Conservation (phyloP, 2,113 vertebrate genomes). For the Rhineura floridana region DNA sequence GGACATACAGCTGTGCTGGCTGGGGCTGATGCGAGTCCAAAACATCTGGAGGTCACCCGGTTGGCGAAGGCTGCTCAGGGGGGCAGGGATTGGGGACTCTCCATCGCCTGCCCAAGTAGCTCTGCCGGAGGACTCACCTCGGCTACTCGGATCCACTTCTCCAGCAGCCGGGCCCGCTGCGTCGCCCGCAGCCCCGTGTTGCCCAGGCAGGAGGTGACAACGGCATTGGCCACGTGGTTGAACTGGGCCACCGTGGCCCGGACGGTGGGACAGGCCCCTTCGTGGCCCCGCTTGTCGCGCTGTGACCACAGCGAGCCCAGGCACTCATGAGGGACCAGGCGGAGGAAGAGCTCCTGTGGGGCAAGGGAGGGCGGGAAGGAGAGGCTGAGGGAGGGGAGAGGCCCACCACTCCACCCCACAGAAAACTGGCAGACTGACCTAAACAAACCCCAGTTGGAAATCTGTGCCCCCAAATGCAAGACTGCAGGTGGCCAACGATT, state of each 20-base stretch:
- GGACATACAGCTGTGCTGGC: too few relatives aligned
- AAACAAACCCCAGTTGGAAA: neutral
- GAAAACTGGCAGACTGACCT: neutral
- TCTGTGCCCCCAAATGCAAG: too few relatives aligned
- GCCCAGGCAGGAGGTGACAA: conserved; percentile 84
- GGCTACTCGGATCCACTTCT: conserved; percentile 92
- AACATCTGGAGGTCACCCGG: too few relatives aligned
- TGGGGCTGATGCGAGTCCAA: too few relatives aligned
- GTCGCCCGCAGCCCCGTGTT: conserved; percentile 78
- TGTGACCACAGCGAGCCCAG: conserved; percentile 90
- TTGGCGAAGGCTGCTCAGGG: too few relatives aligned
- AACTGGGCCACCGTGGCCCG: conserved; percentile 90
- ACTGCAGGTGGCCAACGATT: neutral
- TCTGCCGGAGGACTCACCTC: conserved; percentile 81
- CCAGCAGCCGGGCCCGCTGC: conserved; percentile 87
- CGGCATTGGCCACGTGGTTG: conserved; percentile 87
- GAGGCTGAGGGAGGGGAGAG: neutral
- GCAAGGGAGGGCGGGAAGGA: too few relatives aligned
- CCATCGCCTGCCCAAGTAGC: too few relatives aligned
- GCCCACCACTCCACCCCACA: neutral
- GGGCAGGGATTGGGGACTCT: too few relatives aligned
- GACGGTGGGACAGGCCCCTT: conserved; percentile 85
- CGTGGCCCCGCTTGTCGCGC: conserved; percentile 85
- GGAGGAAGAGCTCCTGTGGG: conserved; percentile 86
- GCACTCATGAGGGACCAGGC: conserved; percentile 89